phyloP scores from a whole-genome alignment of 2,113 vertebrate species.

The Pristiophorus japonicus region DNA sequence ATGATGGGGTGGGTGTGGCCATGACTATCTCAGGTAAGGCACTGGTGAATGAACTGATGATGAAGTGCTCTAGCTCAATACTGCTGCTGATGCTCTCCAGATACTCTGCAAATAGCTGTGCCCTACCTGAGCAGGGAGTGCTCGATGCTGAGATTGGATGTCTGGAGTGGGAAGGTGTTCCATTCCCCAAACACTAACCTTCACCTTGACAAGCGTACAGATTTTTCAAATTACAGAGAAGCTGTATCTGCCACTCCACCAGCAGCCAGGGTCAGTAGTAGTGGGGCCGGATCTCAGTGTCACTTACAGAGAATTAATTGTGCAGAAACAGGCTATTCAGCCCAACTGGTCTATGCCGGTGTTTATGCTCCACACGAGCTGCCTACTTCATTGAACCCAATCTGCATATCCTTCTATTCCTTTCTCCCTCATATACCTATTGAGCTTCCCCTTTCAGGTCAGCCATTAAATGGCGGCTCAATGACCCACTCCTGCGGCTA shows the following conservation, averaged over 20 bases:
- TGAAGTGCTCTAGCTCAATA: no score
- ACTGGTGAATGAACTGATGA: no score
- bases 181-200: neutral
- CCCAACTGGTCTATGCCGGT: neutral
- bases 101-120: neutral
- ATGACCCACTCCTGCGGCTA: no score
- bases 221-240: neutral
- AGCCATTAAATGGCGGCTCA: no score
- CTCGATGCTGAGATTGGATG: no score
- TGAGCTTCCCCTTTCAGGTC: neutral
- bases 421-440: neutral
- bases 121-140: neutral
- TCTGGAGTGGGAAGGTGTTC: neutral
- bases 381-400: neutral
- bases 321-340: neutral
- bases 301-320: neutral
- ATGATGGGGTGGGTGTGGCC: no score
- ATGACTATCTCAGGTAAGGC: no score
- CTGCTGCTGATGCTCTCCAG: no score
- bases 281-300: neutral
- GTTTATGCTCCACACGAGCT: neutral
- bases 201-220: neutral
- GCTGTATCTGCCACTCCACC: neutral
- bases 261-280: neutral
- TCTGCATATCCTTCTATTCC: neutral